Percentiles rank a stretch among this genome's conserved stretches.
phyloP scores from a whole-genome alignment of 2,888 invertebrate genomes.

The Thalpophila matura region DNA sequence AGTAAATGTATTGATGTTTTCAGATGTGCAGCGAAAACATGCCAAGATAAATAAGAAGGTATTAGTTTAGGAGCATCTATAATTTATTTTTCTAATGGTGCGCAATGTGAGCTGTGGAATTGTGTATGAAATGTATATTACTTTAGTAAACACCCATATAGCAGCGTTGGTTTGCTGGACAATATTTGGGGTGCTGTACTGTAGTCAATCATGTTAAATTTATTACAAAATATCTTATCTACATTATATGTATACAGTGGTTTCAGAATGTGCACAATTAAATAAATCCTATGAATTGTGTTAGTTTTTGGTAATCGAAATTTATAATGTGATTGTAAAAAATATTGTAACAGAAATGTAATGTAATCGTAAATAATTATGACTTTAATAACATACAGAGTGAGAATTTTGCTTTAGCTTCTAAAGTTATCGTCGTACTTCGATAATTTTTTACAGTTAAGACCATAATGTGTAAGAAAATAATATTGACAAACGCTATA shows the following conservation, averaged over 20 bases:
- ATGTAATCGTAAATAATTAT: constrained; percentile 59
- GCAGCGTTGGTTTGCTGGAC: constrained; percentile 82
- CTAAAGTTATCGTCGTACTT: constrained; percentile 52
- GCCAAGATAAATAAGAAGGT: constrained; percentile 87
- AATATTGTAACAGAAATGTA: constrained; percentile 60
- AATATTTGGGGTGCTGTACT: constrained; percentile 85
- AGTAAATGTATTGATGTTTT: no score
- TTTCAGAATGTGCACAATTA: constrained; percentile 84
- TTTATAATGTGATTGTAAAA: constrained; percentile 70
- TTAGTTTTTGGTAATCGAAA: constrained; percentile 77
- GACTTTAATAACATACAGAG: constrained; percentile 60
- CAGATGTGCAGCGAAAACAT: constrained; percentile 90
- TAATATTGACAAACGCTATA: constrained; percentile 38
- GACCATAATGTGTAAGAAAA: constrained; percentile 34
- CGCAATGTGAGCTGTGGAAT: constrained; percentile 90
- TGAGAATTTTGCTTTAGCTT: constrained; percentile 64
- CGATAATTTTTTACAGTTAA: constrained; percentile 33
- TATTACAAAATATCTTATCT: constrained; percentile 79
- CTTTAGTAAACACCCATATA: constrained; percentile 81
- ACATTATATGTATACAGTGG: constrained; percentile 76
- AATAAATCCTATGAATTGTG: constrained; percentile 75
- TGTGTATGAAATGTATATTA: constrained; percentile 87
- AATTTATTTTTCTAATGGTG: constrained; percentile 91
- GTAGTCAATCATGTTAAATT: constrained; percentile 88
- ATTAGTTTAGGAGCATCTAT: constrained; percentile 88